Evolutionary conservation across 2,113 vertebrate genomes (phyloP).

Genomic region (human): GRCh38 chr15:31443501-31444000

Average conservation of each 20-base stretch:
- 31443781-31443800: not conserved
- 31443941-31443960: not conserved
- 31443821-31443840: rapidly evolving
- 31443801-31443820: rapidly evolving
- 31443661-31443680: too few relatives aligned
- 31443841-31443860: not conserved
- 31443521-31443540: too few relatives aligned
- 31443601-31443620: too few relatives aligned
- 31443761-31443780: not conserved
- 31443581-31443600: too few relatives aligned
- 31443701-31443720: not conserved
- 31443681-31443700: too few relatives aligned
- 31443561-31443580: too few relatives aligned
- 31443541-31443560: too few relatives aligned
- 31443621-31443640: too few relatives aligned
- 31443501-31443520: too few relatives aligned
- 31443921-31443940: not conserved
- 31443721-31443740: not conserved
- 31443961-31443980: not conserved
- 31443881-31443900: not conserved
- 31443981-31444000: not conserved
- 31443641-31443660: too few relatives aligned
- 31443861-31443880: not conserved
- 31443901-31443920: too few relatives aligned
- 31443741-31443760: not conserved